Evolutionary conservation across 2,797 vertebrate species (phyloP).

Genomic region (Dicrostonyx torquatus): DNA sequence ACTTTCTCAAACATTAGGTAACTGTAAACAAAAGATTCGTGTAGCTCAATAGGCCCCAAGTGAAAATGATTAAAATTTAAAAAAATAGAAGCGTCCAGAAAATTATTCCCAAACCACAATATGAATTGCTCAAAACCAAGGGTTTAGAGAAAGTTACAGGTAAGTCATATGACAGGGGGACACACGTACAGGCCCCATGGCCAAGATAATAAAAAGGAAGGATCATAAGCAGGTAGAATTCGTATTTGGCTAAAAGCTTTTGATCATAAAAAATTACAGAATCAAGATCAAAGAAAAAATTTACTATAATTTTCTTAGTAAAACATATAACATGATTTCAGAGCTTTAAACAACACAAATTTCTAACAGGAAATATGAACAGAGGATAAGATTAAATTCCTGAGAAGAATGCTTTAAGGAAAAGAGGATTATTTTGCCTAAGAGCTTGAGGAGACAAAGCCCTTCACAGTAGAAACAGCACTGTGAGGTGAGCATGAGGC

Average conservation of each 20-base stretch:
- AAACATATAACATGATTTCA: background rate
- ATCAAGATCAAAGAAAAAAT: background rate
- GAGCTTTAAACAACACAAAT: background rate
- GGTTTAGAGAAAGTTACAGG: slow-evolving; percentile 12
- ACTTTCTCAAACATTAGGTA: background rate
- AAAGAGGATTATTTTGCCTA: background rate
- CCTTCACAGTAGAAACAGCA: background rate
- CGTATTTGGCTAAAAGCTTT: background rate
- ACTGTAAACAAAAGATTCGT: background rate
- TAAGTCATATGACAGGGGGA: fast-evolving
- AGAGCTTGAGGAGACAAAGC: background rate
- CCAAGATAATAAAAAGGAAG: background rate
- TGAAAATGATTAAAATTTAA: background rate
- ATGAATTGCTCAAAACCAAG: background rate
- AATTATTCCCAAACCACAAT: background rate
- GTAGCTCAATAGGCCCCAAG: background rate
- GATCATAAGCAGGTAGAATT: background rate
- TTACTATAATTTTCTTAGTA: background rate
- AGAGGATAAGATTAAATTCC: background rate
- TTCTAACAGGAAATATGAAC: background rate
- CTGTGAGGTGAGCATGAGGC: background rate
- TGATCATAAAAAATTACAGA: background rate
- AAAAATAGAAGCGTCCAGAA: background rate
- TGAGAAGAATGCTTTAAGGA: background rate
- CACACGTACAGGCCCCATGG: background rate